These are phyloP conservation scores for Rhysida immarginata DNA, from an alignment of 1,140 invertebrate species.

Conservation along the genomic window DNA sequence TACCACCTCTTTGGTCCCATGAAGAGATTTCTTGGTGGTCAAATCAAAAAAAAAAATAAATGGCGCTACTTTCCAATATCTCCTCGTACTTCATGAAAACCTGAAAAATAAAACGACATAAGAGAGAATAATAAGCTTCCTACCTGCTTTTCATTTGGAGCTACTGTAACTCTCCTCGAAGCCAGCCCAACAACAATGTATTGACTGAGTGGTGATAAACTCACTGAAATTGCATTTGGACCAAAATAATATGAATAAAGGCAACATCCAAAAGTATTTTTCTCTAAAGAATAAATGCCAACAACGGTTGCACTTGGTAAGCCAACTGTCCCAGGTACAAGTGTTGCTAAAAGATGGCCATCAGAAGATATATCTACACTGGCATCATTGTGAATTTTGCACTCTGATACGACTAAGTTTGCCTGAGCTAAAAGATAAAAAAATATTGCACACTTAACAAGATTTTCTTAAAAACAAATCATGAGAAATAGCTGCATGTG, in stretches of 20 bases:
- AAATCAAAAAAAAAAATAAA: conserved; percentile 13
- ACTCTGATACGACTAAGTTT: conserved; percentile 62
- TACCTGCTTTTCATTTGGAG: conserved; percentile 26
- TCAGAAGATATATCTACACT: conserved; percentile 69
- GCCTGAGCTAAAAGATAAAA: conserved; percentile 39
- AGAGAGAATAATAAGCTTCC: conserved; percentile 44
- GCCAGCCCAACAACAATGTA: conserved; percentile 64
- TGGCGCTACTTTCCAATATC: background rate
- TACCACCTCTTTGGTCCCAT: no score
- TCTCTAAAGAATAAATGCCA: conserved; percentile 62
- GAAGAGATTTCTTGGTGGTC: no score
- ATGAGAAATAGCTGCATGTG: no score
- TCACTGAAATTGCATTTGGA: conserved; percentile 62
- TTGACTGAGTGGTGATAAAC: conserved; percentile 55
- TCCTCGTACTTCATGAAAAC: no score
- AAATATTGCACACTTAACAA: no score
- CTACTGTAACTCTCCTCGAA: conserved; percentile 35
- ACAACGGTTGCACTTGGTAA: conserved; percentile 41
- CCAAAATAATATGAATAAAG: conserved; percentile 57
- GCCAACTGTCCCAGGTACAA: conserved; percentile 41
- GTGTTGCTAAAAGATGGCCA: conserved; percentile 55
- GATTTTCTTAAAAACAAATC: no score
- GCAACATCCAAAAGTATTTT: conserved; percentile 53
- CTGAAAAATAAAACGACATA: background rate
- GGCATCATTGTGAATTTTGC: conserved; percentile 73